These are phyloP conservation scores for Herminia tarsipennalis DNA, from an alignment of 2,888 invertebrate genomes.

Conservation along the genomic window DNA sequence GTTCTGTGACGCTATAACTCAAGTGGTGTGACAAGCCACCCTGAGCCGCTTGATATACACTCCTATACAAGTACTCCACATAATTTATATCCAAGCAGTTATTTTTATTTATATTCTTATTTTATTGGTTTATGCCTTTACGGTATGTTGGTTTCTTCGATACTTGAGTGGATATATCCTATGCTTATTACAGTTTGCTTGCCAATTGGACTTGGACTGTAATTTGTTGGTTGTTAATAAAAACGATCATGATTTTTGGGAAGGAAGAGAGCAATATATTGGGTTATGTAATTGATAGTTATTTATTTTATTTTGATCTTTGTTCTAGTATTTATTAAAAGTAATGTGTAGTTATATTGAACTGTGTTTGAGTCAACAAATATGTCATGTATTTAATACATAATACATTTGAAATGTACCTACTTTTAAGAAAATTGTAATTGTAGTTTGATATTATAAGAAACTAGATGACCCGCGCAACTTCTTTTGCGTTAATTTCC, in stretches of 20 bases:
- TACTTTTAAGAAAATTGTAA: no score
- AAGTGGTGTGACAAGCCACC: constrained; percentile 69
- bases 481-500: no score
- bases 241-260: constrained; percentile 37
- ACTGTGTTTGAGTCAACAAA: no score
- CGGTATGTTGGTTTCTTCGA: constrained; percentile 67
- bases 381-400: no score
- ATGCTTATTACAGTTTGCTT: constrained; percentile 51
- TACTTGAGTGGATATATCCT: constrained; percentile 65
- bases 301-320: constrained; percentile 2
- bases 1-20: constrained; percentile 84
- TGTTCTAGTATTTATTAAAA: not conserved
- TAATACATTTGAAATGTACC: no score
- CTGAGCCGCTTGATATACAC: constrained; percentile 76
- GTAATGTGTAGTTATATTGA: no score
- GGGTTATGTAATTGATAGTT: constrained; percentile 2
- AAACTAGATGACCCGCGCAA: no score
- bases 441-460: no score
- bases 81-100: constrained; percentile 73
- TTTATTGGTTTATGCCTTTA: constrained; percentile 80
- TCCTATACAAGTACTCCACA: constrained; percentile 56
- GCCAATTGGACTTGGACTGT: constrained; percentile 38
- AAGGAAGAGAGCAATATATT: constrained; percentile 11
- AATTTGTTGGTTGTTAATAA: constrained; percentile 23
- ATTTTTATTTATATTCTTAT: constrained; percentile 78